Percentiles rank a stretch among this genome's conserved stretches.
These are phyloP conservation scores for Panthera leo DNA, from an alignment of 2,113 vertebrate species.

Conservation along the genomic window DNA sequence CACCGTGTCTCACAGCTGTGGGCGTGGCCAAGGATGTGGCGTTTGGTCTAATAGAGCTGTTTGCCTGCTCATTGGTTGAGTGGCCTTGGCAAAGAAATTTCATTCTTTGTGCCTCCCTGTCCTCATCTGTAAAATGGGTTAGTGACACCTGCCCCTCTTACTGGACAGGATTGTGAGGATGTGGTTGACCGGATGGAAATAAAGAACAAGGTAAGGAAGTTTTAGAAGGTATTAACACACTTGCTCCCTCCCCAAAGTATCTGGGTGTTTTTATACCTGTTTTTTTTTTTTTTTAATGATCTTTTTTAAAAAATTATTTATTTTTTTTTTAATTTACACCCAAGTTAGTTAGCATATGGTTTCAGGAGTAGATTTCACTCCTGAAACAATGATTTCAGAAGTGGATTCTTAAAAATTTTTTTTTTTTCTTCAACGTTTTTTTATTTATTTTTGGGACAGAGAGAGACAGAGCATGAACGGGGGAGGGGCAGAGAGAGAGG, in stretches of 20 bases:
- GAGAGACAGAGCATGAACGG: too few relatives aligned
- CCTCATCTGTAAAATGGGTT: not conserved
- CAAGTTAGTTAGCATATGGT: too few relatives aligned
- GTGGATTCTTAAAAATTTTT: too few relatives aligned
- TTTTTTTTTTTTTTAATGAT: too few relatives aligned
- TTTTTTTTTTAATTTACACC: too few relatives aligned
- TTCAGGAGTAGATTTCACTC: too few relatives aligned
- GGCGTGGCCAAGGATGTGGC: not conserved
- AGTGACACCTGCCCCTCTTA: not conserved
- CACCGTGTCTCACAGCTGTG: fast-evolving
- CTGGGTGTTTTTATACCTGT: not conserved
- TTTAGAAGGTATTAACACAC: not conserved
- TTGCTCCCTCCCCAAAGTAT: not conserved
- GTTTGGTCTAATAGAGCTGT: not conserved
- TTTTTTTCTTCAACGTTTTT: too few relatives aligned
- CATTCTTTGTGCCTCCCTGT: not conserved
- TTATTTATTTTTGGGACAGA: too few relatives aligned
- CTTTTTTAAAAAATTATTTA: too few relatives aligned
- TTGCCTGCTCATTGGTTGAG: not conserved
- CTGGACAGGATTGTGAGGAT: not conserved
- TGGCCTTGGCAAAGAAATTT: not conserved
- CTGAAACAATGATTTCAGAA: too few relatives aligned
- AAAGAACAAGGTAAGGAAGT: not conserved
- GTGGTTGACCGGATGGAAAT: not conserved
- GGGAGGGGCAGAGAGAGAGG: too few relatives aligned